These are phyloP conservation scores for Autographa pulchrina DNA, from an alignment of 2,888 invertebrate genomes.

Conservation along the genomic window DNA sequence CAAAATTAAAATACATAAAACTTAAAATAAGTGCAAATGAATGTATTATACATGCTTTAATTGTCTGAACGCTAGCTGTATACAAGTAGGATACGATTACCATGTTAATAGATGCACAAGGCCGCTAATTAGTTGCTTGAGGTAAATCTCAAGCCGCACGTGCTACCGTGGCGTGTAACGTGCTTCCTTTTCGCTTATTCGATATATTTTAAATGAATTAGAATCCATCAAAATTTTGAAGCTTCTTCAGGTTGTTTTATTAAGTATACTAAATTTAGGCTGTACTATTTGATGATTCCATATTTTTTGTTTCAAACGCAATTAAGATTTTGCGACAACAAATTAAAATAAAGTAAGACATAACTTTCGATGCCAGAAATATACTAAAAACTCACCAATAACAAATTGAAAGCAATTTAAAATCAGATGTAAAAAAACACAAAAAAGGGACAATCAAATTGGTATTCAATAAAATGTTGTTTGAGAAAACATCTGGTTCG, in stretches of 20 bases:
- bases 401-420: constrained; percentile 48
- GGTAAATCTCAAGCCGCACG: constrained; percentile 60
- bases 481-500: constrained; percentile 68
- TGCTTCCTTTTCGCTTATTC: not conserved
- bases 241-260: too few species aligned
- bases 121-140: constrained; percentile 78
- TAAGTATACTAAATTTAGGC: too few species aligned
- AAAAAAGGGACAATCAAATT: constrained; percentile 59
- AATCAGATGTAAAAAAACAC: constrained; percentile 54
- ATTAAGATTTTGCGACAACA: too few species aligned
- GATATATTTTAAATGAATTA: constrained; percentile 1
- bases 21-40: not conserved
- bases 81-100: constrained; percentile 70
- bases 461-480: constrained; percentile 69
- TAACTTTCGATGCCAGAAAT: too few species aligned
- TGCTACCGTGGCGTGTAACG: constrained; percentile 3
- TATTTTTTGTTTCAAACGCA: too few species aligned
- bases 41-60: constrained; percentile 18
- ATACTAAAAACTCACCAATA: constrained; percentile 15
- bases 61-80: constrained; percentile 38
- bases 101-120: constrained; percentile 77
- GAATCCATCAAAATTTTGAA: not conserved
- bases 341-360: too few species aligned
- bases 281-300: too few species aligned
- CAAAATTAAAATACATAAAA: too few species aligned